These are phyloP conservation scores for Leiothrix lutea DNA, from an alignment of 2,113 vertebrate species.

Conservation along the genomic window DNA sequence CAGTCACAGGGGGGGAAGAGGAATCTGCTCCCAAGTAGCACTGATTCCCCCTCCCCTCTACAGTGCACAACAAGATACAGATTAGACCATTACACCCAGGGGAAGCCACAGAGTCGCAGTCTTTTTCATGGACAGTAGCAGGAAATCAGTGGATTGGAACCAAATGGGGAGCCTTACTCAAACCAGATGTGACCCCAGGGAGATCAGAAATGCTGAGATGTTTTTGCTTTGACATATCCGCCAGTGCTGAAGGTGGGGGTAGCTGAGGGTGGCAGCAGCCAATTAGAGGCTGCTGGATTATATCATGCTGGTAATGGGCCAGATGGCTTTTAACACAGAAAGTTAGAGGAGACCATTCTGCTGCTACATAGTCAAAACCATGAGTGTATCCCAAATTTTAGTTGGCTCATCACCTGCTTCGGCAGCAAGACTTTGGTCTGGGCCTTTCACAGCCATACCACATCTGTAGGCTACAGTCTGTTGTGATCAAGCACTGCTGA, in stretches of 20 bases:
- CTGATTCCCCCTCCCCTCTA: constrained; percentile 29
- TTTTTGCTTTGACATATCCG: constrained; percentile 56
- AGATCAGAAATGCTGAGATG: constrained; percentile 49
- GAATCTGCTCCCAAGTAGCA: constrained; percentile 45
- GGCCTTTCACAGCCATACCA: not conserved
- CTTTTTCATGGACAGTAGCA: constrained; percentile 76
- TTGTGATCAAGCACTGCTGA: not conserved
- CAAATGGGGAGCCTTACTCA: constrained; percentile 65
- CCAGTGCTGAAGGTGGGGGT: not conserved
- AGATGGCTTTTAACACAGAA: not conserved
- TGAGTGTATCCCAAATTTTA: not conserved
- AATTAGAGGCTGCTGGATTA: not conserved
- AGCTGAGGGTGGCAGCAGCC: constrained; percentile 26
- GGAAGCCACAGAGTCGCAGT: constrained; percentile 59
- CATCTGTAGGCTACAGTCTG: not conserved
- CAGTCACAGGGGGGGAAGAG: not conserved
- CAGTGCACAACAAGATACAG: constrained; percentile 59
- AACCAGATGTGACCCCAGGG: constrained; percentile 69
- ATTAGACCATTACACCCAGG: constrained; percentile 62
- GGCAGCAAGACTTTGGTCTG: not conserved
- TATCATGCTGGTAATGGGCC: not conserved
- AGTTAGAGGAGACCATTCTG: not conserved
- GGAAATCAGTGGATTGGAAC: constrained; percentile 75
- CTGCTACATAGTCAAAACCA: not conserved
- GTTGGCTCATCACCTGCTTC: not conserved